Conservation (phyloP, 2,113 vertebrate genomes). For the Sander lucioperca region DNA sequence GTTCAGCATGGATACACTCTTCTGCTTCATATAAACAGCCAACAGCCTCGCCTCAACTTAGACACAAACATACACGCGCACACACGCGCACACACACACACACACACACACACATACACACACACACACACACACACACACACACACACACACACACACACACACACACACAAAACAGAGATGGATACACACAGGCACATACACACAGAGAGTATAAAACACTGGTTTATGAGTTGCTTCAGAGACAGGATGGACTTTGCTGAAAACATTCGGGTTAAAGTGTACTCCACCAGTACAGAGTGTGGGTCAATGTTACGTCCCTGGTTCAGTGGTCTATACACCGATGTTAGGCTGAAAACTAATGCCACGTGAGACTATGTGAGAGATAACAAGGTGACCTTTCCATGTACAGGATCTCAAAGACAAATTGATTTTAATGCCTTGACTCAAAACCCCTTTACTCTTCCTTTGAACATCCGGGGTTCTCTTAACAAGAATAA, state of each 20-base stretch:
- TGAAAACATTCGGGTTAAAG: conserved; percentile 70
- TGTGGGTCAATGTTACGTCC: conserved; percentile 58
- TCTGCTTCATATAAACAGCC: conserved; percentile 75
- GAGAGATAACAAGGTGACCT: conserved; percentile 74
- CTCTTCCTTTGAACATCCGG: conserved; percentile 21
- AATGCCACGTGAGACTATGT: conserved; percentile 53
- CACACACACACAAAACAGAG: too few relatives aligned
- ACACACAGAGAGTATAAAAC: conserved; percentile 31
- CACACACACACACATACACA: conserved; percentile 18
- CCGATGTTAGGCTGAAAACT: conserved; percentile 52
- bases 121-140: conserved; percentile 8
- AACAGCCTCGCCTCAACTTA: conserved; percentile 65
- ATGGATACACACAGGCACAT: conserved; percentile 17
- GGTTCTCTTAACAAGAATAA: conserved; percentile 6
- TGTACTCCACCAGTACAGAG: conserved; percentile 60
- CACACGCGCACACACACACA: conserved; percentile 6
- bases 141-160: conserved; percentile 3
- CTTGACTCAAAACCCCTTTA: conserved; percentile 41
- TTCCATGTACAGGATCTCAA: conserved; percentile 65
- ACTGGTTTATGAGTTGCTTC: conserved; percentile 48
- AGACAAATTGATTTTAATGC: conserved; percentile 71
- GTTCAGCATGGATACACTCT: conserved; percentile 81
- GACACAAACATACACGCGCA: conserved; percentile 5
- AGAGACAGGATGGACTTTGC: conserved; percentile 74
- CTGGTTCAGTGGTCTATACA: conserved; percentile 48